phyloP scores from a whole-genome alignment of 2,797 vertebrate species.

The Rhincodon typus region DNA sequence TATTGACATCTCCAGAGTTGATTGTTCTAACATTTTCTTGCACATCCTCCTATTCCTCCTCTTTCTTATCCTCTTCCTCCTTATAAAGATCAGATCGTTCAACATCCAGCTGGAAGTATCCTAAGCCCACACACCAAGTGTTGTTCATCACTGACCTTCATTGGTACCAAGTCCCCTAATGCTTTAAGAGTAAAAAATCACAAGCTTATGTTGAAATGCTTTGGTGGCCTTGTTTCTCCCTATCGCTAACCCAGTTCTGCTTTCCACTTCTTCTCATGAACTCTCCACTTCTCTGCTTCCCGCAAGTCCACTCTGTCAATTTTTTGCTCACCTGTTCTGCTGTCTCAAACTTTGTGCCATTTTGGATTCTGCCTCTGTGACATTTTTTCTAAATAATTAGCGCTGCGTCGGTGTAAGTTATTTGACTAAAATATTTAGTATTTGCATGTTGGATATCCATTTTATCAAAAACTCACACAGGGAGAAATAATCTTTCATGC shows the following conservation, averaged over 20 bases:
- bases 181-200: not conserved
- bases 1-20: not conserved
- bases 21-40: not conserved
- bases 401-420: not conserved
- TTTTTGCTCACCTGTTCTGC: not conserved
- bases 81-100: not conserved
- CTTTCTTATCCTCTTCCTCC: not conserved
- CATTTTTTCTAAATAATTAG: not conserved
- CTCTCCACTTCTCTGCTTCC: not conserved
- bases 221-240: not conserved
- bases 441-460: not conserved
- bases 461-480: not conserved
- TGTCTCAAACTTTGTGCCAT: not conserved
- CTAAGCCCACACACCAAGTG: not conserved
- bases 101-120: not conserved
- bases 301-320: not conserved
- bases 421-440: not conserved
- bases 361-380: not conserved
- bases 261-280: not conserved
- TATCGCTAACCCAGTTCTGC: not conserved
- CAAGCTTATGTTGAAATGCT: not conserved
- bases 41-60: not conserved
- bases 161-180: not conserved
- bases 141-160: not conserved
- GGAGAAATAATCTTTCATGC: not conserved